Base-by-base conservation (phyloP, 2,113 vertebrate genomes). In the Lepus europaeus region DNA sequence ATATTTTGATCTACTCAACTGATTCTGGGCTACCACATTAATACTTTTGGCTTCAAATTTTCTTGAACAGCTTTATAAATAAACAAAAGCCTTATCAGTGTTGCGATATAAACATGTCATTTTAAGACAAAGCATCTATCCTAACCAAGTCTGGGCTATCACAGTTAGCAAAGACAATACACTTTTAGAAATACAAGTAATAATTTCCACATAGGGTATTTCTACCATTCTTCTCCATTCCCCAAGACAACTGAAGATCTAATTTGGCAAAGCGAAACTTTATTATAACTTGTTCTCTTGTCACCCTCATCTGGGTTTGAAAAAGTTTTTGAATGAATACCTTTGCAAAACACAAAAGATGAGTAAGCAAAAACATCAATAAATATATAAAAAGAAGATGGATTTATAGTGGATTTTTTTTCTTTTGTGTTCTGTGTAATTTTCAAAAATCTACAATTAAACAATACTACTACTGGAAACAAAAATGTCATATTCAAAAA, bases 291-390 rank as follows among this genome's bases (percentile, higher is more conserved):
- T 68, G 25, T 73, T 90, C 22, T 56, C n/a, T 64, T 83, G 6
- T 73, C 16, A 17, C 6, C 6, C 80, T 1, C 7, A 45, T 72
- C 51, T 72, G 51, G 3, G 9, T 61, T 90, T 92, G n/a, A 63
- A 93, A 88, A 72, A 39, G 33, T 45, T 45, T 33, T 22, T 89
- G 31, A 73, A 49, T 4, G 86, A 89, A 5, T 73, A n/a, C 7
- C 10, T 72, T 74, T 87, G 14, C 3, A 72, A 90, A 64, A 27
- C 13, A 73, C 17, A 23, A 73, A 66, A 89, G 36, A 69, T 19
- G 16, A 73, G 8, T 8, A 95, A 76, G 66, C 13, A 66, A n/a
- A 92, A 87, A 96, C 89, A 87, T 69, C 39, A 39, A 14, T 86
- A 91, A 82, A 70, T 39, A 64, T 20, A 83, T 31, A 33, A n/a